These are phyloP conservation scores for Pseudoatta argentina DNA, from an alignment of 1,140 invertebrate species.

Conservation along the genomic window DNA sequence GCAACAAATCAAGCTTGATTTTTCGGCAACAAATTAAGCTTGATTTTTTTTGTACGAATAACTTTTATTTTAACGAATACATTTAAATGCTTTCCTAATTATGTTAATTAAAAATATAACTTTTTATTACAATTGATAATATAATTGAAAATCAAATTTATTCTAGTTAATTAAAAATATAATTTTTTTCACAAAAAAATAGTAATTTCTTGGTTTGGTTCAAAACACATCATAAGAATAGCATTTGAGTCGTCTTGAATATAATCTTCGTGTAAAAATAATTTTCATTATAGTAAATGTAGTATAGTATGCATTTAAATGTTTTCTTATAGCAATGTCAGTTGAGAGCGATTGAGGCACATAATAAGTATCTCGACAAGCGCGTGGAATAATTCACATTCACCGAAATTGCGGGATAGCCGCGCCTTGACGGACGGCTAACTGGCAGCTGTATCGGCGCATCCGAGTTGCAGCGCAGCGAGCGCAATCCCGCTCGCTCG, in stretches of 20 bases:
- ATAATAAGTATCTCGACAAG: constrained; percentile 9
- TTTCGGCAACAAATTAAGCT: not conserved
- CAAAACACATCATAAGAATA: not conserved
- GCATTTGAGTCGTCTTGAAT: not conserved
- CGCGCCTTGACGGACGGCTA: constrained; percentile 58
- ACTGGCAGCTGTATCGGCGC: constrained; percentile 66
- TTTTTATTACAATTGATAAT: not conserved
- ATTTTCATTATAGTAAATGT: not conserved
- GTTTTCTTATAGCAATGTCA: not conserved
- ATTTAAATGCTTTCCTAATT: not conserved
- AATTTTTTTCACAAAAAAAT: not conserved
- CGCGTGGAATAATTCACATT: constrained; percentile 26
- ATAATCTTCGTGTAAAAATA: not conserved
- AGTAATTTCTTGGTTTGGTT: not conserved
- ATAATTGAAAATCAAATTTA: not conserved
- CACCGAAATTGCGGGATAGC: constrained; percentile 50
- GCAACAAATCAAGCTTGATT: not conserved
- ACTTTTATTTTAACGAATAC: not conserved
- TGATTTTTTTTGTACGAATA: not conserved
- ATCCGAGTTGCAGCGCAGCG: constrained; percentile 51
- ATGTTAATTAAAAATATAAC: constrained; percentile 12
- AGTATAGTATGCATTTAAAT: not conserved
- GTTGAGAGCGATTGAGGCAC: constrained; percentile 14
- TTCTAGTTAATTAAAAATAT: not conserved
- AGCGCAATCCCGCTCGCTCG: constrained; percentile 62